These are phyloP conservation scores for Polietes domitor DNA, from an alignment of 2,888 invertebrate species.

Conservation along the genomic window DNA sequence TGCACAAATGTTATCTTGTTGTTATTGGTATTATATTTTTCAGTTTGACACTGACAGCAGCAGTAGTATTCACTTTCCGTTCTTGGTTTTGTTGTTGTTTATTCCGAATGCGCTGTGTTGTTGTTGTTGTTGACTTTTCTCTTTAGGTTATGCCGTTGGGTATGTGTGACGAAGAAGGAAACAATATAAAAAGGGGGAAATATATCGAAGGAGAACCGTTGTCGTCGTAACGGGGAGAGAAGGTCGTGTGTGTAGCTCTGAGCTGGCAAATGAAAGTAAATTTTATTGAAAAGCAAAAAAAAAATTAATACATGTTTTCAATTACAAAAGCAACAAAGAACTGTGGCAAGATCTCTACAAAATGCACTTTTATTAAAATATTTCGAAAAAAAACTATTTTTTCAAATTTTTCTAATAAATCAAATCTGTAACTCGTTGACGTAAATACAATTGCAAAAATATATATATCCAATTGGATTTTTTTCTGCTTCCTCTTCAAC, in stretches of 20 bases:
- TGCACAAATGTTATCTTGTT: slow-evolving; percentile 36
- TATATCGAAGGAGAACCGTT: slow-evolving; percentile 55
- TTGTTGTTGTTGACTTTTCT: slow-evolving; percentile 13
- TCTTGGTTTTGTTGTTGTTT: slow-evolving; percentile 36
- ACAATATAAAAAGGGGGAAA: slow-evolving; percentile 58
- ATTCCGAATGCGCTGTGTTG: slow-evolving; percentile 28
- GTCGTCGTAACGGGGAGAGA: slow-evolving; percentile 59
- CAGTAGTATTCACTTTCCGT: slow-evolving; percentile 57
- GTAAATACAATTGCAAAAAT: slow-evolving; percentile 3
- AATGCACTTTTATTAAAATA: slow-evolving; percentile 6
- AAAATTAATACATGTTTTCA: background rate
- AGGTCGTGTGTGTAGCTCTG: slow-evolving; percentile 57
- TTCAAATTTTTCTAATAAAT: background rate
- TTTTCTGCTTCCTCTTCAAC: background rate
- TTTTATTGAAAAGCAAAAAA: slow-evolving; percentile 38
- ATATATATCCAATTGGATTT: background rate
- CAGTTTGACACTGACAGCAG: slow-evolving; percentile 55
- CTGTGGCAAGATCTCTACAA: background rate
- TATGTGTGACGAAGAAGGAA: slow-evolving; percentile 57
- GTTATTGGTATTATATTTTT: slow-evolving; percentile 22
- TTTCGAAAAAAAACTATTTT: background rate
- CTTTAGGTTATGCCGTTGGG: background rate
- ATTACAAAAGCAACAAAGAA: slow-evolving; percentile 6
- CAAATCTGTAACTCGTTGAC: background rate
- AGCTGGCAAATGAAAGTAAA: slow-evolving; percentile 62